Percentiles rank a stretch among this genome's conserved stretches.
These are phyloP conservation scores for Orycteropus afer DNA, from an alignment of 2,113 vertebrate species.

Conservation along the genomic window DNA sequence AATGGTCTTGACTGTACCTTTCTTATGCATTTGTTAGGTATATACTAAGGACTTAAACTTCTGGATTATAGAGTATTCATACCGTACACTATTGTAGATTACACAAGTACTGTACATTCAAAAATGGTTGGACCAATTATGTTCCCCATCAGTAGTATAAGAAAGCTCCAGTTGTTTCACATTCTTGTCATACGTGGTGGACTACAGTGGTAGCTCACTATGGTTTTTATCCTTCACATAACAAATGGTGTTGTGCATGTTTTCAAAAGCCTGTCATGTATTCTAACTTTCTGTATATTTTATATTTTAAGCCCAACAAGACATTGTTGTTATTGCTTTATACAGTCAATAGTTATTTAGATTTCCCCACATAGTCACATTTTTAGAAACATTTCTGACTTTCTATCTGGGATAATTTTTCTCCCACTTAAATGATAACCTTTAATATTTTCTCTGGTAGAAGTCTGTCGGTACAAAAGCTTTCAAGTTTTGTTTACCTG, in stretches of 20 bases:
- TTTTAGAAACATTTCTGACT: constrained; percentile 16
- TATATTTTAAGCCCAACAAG: neutral
- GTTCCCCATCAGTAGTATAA: neutral
- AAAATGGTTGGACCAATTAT: neutral
- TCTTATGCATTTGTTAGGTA: neutral
- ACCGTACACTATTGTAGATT: neutral
- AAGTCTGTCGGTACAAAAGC: neutral
- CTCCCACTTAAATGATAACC: neutral
- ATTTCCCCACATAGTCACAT: neutral
- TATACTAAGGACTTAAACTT: neutral
- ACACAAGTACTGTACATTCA: neutral
- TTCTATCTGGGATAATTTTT: neutral
- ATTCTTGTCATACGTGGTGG: neutral
- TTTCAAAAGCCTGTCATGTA: neutral
- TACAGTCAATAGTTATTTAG: neutral
- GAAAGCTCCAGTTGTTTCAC: neutral
- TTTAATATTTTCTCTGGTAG: neutral
- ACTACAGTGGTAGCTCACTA: neutral
- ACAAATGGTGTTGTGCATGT: neutral
- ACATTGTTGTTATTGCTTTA: neutral
- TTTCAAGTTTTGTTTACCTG: neutral
- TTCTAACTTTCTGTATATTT: neutral
- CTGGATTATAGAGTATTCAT: neutral
- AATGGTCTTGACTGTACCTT: neutral
- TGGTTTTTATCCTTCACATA: neutral